Percentiles rank a stretch among this genome's conserved stretches.
phyloP scores from a whole-genome alignment of 2,797 vertebrate genomes.

The Leptatherina wallacei region DNA sequence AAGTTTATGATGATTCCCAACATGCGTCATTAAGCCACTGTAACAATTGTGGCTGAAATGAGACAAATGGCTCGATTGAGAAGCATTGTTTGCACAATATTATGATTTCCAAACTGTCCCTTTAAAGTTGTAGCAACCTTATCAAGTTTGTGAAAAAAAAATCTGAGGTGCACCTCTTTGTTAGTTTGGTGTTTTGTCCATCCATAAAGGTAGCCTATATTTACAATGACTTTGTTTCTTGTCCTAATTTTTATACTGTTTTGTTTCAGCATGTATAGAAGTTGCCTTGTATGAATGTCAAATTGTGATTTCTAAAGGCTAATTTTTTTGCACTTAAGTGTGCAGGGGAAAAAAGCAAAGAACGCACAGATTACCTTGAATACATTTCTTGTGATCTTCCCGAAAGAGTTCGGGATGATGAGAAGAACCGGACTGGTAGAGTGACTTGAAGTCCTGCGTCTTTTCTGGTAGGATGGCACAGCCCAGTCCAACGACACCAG shows the following conservation, averaged over 20 bases:
- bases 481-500: conserved; percentile 88
- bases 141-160: neutral
- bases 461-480: conserved; percentile 77
- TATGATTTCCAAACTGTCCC: neutral
- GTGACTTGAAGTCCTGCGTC: conserved; percentile 85
- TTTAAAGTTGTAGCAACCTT: neutral
- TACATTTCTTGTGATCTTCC: conserved; percentile 86
- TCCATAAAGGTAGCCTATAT: neutral
- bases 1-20: neutral
- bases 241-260: neutral
- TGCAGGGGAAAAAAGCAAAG: neutral
- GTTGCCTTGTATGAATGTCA: neutral
- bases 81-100: neutral
- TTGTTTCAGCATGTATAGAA: neutral
- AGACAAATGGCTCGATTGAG: neutral
- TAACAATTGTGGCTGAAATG: conserved; percentile 6
- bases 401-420: conserved; percentile 88
- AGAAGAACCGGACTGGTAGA: conserved; percentile 84
- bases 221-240: neutral
- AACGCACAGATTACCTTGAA: conserved; percentile 78
- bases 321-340: neutral
- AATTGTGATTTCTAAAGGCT: neutral
- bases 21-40: neutral
- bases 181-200: too few relatives aligned
- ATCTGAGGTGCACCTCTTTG: neutral